Conservation (phyloP, 2,113 vertebrate genomes). For the Pedetes capensis region DNA sequence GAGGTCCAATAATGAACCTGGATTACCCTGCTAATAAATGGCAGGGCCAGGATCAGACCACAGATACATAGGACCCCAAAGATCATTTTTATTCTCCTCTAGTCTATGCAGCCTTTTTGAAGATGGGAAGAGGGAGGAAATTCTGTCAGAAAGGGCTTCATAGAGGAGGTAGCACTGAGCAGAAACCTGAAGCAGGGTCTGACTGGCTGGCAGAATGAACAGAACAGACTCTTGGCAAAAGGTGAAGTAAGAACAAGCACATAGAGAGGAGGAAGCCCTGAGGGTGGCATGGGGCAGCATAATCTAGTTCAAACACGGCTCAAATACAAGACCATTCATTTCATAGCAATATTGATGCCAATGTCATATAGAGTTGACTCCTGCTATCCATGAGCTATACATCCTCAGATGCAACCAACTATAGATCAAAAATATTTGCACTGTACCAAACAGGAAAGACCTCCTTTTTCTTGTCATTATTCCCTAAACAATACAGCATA, state of each 20-base stretch:
- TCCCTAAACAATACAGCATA: neutral
- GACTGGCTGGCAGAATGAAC: neutral
- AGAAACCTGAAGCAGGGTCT: neutral
- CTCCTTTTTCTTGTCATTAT: neutral
- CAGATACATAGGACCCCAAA: neutral
- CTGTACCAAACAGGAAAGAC: neutral
- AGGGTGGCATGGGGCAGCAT: too few relatives aligned
- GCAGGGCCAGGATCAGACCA: neutral
- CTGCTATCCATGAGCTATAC: too few relatives aligned
- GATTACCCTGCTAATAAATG: neutral
- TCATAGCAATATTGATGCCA: neutral
- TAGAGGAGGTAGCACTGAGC: neutral
- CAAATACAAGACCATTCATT: neutral
- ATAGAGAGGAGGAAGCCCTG: neutral
- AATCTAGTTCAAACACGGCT: neutral
- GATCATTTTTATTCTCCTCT: neutral
- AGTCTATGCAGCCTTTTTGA: neutral
- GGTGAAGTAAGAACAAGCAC: neutral
- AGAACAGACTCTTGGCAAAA: neutral
- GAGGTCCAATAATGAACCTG: neutral
- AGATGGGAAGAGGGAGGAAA: accelerated
- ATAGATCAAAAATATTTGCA: neutral
- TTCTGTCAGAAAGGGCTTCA: neutral
- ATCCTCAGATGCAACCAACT: neutral
- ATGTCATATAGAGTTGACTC: neutral